A percentile compares a stretch with the other conserved stretches of the same genome.
phyloP scores from a whole-genome alignment of 2,113 vertebrate species.

The Psittacus erithacus region DNA sequence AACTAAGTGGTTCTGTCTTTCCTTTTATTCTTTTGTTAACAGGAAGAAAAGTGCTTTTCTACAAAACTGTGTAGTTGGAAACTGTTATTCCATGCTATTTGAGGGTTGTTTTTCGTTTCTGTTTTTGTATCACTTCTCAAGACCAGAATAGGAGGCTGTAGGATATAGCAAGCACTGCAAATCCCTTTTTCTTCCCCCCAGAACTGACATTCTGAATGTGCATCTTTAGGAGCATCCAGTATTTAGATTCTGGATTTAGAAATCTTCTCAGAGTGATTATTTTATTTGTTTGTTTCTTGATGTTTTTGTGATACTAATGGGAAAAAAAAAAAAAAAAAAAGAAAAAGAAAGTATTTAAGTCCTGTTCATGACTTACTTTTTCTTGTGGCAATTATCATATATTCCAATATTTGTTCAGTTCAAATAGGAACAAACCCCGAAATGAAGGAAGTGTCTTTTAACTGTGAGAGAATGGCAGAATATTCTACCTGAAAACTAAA shows the following conservation, averaged over 20 bases:
- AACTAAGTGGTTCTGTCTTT: constrained; percentile 9
- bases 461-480: neutral
- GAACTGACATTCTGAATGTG: neutral
- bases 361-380: neutral
- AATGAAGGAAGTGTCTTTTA: neutral
- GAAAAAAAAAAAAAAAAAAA: neutral
- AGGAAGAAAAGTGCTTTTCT: neutral
- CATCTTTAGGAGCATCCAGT: neutral
- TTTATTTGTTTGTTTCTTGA: neutral
- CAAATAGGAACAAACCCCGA: neutral
- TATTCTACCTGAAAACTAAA: neutral
- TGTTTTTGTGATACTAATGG: neutral
- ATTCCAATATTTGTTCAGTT: neutral
- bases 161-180: neutral
- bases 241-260: neutral
- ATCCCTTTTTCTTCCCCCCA: neutral
- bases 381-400: neutral
- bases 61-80: neutral
- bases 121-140: neutral
- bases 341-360: neutral
- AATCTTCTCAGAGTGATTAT: neutral
- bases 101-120: neutral
- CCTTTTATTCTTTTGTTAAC: neutral
- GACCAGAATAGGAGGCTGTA: neutral
- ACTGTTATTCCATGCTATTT: neutral